Conservation (phyloP, 2,113 vertebrate species). For the Pteropus alecto region DNA sequence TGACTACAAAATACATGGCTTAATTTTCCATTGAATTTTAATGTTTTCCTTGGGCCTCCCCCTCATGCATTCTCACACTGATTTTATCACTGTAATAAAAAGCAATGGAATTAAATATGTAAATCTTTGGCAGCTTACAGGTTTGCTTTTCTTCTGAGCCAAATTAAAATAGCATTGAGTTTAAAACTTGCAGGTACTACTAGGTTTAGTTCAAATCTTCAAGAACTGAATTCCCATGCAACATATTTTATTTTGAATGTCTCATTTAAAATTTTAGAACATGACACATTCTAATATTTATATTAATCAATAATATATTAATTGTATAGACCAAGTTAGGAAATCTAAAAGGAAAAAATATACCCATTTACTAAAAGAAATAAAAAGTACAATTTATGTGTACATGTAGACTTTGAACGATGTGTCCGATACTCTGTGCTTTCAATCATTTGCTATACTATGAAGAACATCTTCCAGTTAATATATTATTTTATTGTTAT, state of each 20-base stretch:
- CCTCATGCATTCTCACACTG: slow-evolving; percentile 1
- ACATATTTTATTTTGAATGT: neutral
- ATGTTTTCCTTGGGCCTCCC: slow-evolving; percentile 4
- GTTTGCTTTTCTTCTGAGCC: neutral
- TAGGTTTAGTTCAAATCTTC: neutral
- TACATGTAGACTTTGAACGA: neutral
- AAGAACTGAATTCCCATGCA: neutral
- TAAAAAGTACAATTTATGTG: neutral
- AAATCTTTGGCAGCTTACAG: slow-evolving; percentile 52
- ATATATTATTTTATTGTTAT: neutral
- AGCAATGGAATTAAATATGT: slow-evolving; percentile 53
- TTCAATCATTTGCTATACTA: neutral
- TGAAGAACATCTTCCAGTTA: neutral
- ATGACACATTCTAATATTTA: neutral
- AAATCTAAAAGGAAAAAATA: neutral
- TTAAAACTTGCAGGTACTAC: slow-evolving; percentile 35
- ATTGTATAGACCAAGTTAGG: neutral
- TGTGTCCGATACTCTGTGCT: neutral
- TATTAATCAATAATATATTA: neutral
- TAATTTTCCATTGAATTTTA: slow-evolving; percentile 59
- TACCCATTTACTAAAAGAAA: neutral
- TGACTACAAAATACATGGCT: neutral
- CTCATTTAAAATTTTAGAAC: neutral
- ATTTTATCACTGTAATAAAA: slow-evolving; percentile 58
- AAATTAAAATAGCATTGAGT: slow-evolving; percentile 43